Base-by-base conservation (phyloP, 2,113 vertebrate species). In the Leucoraja erinaceus region DNA sequence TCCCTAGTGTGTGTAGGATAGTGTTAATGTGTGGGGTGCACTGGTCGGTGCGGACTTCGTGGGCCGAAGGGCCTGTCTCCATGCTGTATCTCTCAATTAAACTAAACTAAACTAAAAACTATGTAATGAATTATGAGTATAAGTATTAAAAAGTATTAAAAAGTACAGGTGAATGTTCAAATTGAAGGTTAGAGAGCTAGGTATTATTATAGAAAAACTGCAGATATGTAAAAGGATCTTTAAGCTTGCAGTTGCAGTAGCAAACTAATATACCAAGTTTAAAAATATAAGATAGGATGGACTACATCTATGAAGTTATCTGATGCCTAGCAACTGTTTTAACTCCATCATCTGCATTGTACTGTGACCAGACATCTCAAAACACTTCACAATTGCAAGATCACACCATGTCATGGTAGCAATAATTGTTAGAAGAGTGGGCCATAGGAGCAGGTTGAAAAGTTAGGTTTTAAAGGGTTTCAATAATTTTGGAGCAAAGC, bases 131-230 rank as follows among this genome's bases (percentile, higher is more conserved):
- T 1, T 33, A 33, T 31, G 59, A 31, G 31, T 63, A 14, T 63
- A 12, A n/a, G 61, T 86, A 86, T 86, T 86, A 14, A 31, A 88
- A 12, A n/a, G 61, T 86, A 86, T 86, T 86, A 14, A 31, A 88
- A 63, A 31, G 18, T 88, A 11, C 25, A 63, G 83, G 14, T 63
- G 28, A 88, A 63, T 88, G 83, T 63, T 88, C 83, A 88, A 88
- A 88, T 14, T 88, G 25, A 88, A 88, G 59, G 59, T 88, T 63
- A 59, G 83, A 66, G 28, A 88, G 59, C 63, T 88, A 66, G 63
- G 83, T n/a, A 88, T 88, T 31, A 63, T 28, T 63, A 88, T 63
- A 63, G 28, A 88, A 63, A 88, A 88, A 18, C 14, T 14, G 14
- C 0, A 6, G 10, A 88, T 63, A 59, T 12, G 28, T 63, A 59